Base-by-base conservation (phyloP, 2,888 invertebrate species). In the Alitta virens region DNA sequence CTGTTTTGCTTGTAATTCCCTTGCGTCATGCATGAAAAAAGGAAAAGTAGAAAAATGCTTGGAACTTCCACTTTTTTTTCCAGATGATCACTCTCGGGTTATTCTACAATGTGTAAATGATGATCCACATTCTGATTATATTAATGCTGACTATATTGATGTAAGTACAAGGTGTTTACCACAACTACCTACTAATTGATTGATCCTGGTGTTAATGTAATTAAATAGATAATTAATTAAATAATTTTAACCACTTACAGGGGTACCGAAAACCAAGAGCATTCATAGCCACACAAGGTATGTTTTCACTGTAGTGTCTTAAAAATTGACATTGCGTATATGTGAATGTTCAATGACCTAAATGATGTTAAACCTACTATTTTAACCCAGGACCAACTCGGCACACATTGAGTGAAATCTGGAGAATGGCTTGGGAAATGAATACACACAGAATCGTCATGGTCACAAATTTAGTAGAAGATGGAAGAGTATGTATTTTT, bases 391-490 rank as follows among this genome's bases (percentile, higher is more conserved):
- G 71, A 7, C 72, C 72, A 5, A 67, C 57, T 46, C 70, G 70
- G 54, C 40, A 51, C 49, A 72, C 72, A 14, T 18, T 72, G 5
- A 64, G 60, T 24, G 72, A 72, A 66, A 67, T 71, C 23, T 72
- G 72, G 72, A 60, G 64, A 53, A 64, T 72, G 70, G 65, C 66
- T 21, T 72, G 72, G 72, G 68, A 72, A 64, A 49, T 62, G 43
- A 60, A 65, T 43, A 64, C 62, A 49, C 60, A 60, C 12, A 62
- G 65, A 26, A 72, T 72, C 42, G 63, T 72, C 56, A 72, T 72
- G 72, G 68, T 72, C 16, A 68, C 71, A 24, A 72, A 72, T 62
- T 60, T 70, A n/a, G 63, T 68, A 18, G 72, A 72, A 55, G 69
- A 69, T 49, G 70, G 70, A 7, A 61, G 70, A 65, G 72, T 72